A percentile compares a stretch with the other conserved stretches of the same genome.
Conservation (phyloP, 1,140 invertebrate genomes). For the Sycophila sp. region DNA sequence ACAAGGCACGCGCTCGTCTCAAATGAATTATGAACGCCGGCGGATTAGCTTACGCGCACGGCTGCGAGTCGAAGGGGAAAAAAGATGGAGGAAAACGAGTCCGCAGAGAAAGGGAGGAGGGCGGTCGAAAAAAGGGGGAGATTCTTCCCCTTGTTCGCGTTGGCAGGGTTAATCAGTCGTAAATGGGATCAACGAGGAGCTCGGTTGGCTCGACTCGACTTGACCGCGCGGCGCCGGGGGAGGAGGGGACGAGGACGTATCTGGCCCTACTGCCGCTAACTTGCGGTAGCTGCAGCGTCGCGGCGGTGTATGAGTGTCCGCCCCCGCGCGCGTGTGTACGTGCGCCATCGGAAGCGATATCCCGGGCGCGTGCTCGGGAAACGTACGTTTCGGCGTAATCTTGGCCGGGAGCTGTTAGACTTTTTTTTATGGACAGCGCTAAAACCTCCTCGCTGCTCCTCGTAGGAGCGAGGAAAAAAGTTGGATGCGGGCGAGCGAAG, state of each 20-base stretch:
- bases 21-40: no score
- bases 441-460: conserved; percentile 39
- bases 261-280: not conserved
- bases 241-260: conserved; percentile 22
- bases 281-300: not conserved
- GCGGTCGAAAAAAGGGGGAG: no score
- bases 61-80: not conserved
- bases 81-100: not conserved
- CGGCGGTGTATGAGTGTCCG: no score
- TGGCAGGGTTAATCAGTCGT: conserved; percentile 40
- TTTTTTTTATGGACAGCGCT: conserved; percentile 49
- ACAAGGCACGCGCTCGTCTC: not conserved
- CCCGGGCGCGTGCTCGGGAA: conserved; percentile 8
- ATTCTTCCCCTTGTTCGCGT: not conserved
- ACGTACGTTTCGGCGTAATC: conserved; percentile 52
- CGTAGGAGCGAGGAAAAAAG: conserved; percentile 9
- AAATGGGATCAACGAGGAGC: conserved; percentile 40
- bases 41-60: no score
- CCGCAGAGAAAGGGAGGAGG: not conserved
- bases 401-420: conserved; percentile 47
- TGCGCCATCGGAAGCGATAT: conserved; percentile 29
- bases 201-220: not conserved
- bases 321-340: not conserved
- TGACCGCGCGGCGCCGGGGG: no score
- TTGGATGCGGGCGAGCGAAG: conserved; percentile 18